Evolutionary conservation across 2,888 invertebrate genomes (phyloP), one percentile per base, ranked within the genome.

Genomic region (Notodonta ziczac): DNA sequence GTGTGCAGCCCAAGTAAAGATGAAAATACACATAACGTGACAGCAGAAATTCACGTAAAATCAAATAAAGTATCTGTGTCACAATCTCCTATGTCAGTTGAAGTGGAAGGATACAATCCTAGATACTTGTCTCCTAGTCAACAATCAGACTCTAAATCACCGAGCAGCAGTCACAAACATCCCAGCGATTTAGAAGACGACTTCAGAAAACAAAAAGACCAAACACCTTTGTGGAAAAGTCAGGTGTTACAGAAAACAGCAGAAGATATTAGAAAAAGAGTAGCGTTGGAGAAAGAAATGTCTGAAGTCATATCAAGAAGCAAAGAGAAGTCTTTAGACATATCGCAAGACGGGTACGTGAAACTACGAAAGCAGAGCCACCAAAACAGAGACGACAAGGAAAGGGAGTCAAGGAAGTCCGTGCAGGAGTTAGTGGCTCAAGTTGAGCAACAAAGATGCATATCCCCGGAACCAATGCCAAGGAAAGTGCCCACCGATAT

Each of bases 371-470:
- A 93, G 71, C 93, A 93, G 73, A 85, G 72, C 58, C 84, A 84
- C 68, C 85, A 86, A 35, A 81, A 69, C 51, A 72, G 72, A 51
- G 73, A 84, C 32, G 72, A 75, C 5, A 13, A 56, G 24, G 87
- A 84, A 57, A 87, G 88, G 65, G 89, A 88, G 57, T 89, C 90
- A 3, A 88, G 95, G 54, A 94, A 92, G 70, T 94, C 95, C 0
- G 96, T 96, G 0, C 95, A 95, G 74, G 95, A 95, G 77, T 84
- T 96, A 71, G 95, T 95, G 35, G 95, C 95, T 1, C 93, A 94
- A 78, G 95, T 95, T 10, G 95, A 96, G 81, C 91, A 94, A 58
- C 90, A 92, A 61, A 80, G 90, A 80, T 77, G 89, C 77, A 78
- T 81, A 74, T 88, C 90, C 5, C 92, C 91, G 3, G 93, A 91